Percentiles rank a stretch among this genome's conserved stretches.
Evolutionary conservation across 2,113 vertebrate species (phyloP).

Genomic region (Gnathonemus longibarbis): DNA sequence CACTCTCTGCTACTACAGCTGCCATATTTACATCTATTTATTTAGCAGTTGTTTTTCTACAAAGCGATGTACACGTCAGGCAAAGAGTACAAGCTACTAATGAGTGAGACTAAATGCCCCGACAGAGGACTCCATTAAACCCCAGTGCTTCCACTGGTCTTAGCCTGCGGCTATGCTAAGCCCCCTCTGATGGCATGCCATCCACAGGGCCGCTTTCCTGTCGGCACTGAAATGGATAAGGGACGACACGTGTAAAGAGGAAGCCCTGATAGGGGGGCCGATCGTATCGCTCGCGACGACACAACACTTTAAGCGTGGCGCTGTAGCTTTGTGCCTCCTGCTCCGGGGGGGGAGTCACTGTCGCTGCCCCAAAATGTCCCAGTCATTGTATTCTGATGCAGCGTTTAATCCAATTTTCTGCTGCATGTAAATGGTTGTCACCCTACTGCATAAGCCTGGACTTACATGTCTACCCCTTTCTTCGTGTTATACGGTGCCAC

Average conservation of each 20-base stretch:
- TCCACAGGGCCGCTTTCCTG: constrained; percentile 28
- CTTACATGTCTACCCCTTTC: constrained; percentile 48
- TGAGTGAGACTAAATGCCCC: neutral
- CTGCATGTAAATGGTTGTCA: constrained; percentile 60
- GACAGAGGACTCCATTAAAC: neutral
- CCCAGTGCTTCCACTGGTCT: neutral
- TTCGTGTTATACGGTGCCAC: constrained; percentile 40
- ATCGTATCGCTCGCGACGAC: constrained; percentile 57
- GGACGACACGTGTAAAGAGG: constrained; percentile 51
- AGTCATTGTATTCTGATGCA: constrained; percentile 64
- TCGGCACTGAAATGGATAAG: constrained; percentile 59
- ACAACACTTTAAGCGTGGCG: constrained; percentile 34
- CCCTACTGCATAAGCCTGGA: constrained; percentile 45
- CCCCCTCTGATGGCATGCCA: constrained; percentile 27
- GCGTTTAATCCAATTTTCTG: constrained; percentile 73
- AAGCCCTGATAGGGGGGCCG: constrained; percentile 53
- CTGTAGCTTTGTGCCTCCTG: constrained; percentile 35
- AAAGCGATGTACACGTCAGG: neutral
- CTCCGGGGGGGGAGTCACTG: constrained; percentile 37
- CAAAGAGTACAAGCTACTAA: neutral
- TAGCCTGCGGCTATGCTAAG: neutral
- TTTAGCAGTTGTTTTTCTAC: neutral
- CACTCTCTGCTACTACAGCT: neutral
- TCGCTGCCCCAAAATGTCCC: constrained; percentile 42
- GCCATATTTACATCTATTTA: neutral